Conservation (phyloP, 2,797 vertebrate species). For the Chelon labrosus region DNA sequence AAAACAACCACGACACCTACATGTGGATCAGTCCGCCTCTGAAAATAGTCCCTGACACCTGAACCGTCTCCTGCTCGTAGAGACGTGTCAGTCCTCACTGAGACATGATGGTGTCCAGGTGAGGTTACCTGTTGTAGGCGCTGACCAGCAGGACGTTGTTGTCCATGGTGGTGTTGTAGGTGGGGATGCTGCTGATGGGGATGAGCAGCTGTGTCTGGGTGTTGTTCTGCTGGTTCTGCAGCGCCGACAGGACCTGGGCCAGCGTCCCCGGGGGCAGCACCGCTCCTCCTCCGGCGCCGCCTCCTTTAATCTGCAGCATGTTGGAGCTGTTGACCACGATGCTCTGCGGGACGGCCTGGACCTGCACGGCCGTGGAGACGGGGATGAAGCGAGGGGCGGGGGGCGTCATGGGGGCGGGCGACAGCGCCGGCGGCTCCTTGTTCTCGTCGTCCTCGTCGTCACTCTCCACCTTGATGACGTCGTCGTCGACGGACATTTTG, state of each 20-base stretch:
- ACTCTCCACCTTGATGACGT: conserved; percentile 82
- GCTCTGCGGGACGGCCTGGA: conserved; percentile 68
- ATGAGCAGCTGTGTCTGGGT: conserved; percentile 93
- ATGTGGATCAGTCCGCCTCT: too few species aligned
- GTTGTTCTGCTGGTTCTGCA: conserved; percentile 90
- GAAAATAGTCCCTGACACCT: too few species aligned
- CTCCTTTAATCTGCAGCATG: conserved; percentile 73
- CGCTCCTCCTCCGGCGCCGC: conserved; percentile 28
- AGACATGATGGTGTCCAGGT: too few species aligned
- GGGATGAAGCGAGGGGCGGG: conserved; percentile 63
- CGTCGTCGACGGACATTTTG: conserved; percentile 75
- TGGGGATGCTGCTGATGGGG: conserved; percentile 96
- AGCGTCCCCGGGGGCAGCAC: conserved; percentile 74
- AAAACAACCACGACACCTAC: too few species aligned
- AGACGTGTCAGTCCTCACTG: too few species aligned
- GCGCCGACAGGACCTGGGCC: conserved; percentile 90
- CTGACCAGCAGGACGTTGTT: conserved; percentile 93
- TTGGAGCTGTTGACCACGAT: conserved; percentile 79
- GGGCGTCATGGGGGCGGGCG: conserved; percentile 58
- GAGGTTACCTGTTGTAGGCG: conserved; percentile 91
- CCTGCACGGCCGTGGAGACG: conserved; percentile 57
- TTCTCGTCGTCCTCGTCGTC: conserved; percentile 83
- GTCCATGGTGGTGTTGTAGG: conserved; percentile 95
- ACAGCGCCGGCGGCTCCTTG: conserved; percentile 76
- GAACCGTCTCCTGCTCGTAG: too few species aligned